A percentile compares a stretch with the other conserved stretches of the same genome.
These are phyloP conservation scores for Hirundo rustica DNA, from an alignment of 2,797 vertebrate genomes.

Conservation along the genomic window DNA sequence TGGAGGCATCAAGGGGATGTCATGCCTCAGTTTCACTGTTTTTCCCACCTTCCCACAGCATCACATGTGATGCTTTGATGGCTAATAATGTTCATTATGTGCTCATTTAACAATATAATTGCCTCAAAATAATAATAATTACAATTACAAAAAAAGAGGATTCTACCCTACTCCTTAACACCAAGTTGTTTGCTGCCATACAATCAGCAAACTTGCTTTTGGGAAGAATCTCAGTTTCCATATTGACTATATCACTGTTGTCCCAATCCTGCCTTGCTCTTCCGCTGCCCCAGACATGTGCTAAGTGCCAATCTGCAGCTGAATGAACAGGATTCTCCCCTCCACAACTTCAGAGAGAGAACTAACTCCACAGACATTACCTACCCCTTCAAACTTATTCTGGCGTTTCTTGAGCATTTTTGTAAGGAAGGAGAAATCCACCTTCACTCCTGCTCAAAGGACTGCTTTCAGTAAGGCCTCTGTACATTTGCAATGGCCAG, in stretches of 20 bases:
- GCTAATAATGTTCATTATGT: neutral
- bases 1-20: neutral
- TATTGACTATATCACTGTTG: neutral
- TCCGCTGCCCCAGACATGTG: neutral
- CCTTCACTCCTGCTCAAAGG: conserved; percentile 18
- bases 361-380: neutral
- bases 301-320: neutral
- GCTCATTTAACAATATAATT: neutral
- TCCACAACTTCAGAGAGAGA: neutral
- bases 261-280: neutral
- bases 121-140: neutral
- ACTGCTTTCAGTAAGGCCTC: conserved; percentile 35
- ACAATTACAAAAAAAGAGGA: neutral
- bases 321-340: neutral
- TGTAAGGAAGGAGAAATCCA: conserved; percentile 22
- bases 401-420: neutral
- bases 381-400: neutral
- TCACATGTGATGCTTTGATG: neutral
- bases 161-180: neutral
- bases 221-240: neutral
- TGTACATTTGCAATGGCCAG: conserved; percentile 5
- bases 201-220: neutral
- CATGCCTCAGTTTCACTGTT: neutral
- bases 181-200: neutral
- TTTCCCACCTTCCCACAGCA: neutral